Percentiles rank a stretch among this genome's conserved stretches.
phyloP scores from a whole-genome alignment of 2,113 vertebrate genomes.

The Tiliqua scincoides region DNA sequence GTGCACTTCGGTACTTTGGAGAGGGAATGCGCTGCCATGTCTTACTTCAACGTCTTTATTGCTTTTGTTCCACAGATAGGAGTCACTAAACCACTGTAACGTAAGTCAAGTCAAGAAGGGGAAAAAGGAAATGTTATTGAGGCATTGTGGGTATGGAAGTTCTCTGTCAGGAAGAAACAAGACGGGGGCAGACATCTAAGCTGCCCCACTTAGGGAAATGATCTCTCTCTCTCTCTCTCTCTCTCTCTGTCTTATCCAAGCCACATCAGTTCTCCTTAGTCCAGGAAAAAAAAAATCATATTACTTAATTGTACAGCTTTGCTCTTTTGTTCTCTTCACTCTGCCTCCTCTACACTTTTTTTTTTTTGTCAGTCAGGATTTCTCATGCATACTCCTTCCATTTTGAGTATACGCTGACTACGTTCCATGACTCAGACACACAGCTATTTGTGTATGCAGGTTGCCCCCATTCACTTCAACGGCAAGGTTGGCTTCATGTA shows the following conservation, averaged over 20 bases:
- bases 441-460: background rate
- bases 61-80: conserved; percentile 66
- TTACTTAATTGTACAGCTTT: background rate
- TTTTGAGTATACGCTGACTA: background rate
- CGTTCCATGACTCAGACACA: background rate
- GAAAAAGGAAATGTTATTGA: background rate
- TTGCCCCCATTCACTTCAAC: background rate
- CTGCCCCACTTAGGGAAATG: background rate
- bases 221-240: background rate
- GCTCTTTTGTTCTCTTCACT: background rate
- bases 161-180: conserved; percentile 14
- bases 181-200: background rate
- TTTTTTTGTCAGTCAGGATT: background rate
- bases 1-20: conserved; percentile 70
- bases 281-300: too few relatives aligned
- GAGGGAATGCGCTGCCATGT: conserved; percentile 64
- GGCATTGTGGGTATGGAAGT: conserved; percentile 29
- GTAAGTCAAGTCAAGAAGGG: conserved; percentile 30
- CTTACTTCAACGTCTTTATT: conserved; percentile 65
- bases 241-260: background rate
- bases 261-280: background rate
- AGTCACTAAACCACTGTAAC: conserved; percentile 60
- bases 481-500: background rate
- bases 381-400: background rate
- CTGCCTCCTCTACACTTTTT: background rate